These are phyloP conservation scores for Trissolcus basalis DNA, from an alignment of 1,140 invertebrate genomes.

Conservation along the genomic window DNA sequence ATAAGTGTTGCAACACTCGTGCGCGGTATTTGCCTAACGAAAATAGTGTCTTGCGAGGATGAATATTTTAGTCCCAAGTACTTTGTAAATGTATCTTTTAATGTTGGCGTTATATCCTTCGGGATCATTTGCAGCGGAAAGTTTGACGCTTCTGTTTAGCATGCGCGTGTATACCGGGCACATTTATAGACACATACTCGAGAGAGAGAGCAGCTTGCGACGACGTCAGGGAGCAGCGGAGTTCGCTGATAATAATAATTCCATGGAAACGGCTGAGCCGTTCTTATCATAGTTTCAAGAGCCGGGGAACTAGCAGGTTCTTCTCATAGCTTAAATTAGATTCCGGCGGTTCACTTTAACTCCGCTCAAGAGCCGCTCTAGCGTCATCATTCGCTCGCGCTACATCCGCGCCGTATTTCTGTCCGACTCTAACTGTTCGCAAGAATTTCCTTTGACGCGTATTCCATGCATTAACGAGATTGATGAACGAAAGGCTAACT, in stretches of 20 bases:
- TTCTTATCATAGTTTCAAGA: conserved; percentile 54
- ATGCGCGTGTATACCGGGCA: conserved; percentile 10
- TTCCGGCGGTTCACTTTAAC: conserved; percentile 54
- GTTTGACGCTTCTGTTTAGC: conserved; percentile 42
- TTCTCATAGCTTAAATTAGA: conserved; percentile 53
- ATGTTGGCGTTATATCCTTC: conserved; percentile 43
- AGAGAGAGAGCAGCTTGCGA: conserved; percentile 5
- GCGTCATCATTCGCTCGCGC: conserved; percentile 43
- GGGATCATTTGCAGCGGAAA: conserved; percentile 50
- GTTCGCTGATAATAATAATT: conserved; percentile 53
- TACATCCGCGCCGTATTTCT: conserved; percentile 48
- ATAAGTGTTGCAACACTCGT: too few relatives aligned
- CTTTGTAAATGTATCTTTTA: conserved; percentile 53
- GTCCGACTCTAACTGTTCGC: conserved; percentile 52
- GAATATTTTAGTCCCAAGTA: conserved; percentile 37
- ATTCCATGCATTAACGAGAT: conserved; percentile 68
- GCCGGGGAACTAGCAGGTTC: conserved; percentile 49
- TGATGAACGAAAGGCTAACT: conserved; percentile 72
- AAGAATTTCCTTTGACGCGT: conserved; percentile 71
- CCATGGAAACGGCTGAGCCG: conserved; percentile 48
- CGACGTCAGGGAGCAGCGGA: conserved; percentile 5
- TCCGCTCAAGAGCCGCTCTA: conserved; percentile 44
- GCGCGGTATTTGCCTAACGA: neutral
- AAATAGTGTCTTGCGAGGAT: conserved; percentile 9
- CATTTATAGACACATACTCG: conserved; percentile 29